Base-by-base conservation (phyloP, 2,113 vertebrate species). In the Pelobates fuscus region DNA sequence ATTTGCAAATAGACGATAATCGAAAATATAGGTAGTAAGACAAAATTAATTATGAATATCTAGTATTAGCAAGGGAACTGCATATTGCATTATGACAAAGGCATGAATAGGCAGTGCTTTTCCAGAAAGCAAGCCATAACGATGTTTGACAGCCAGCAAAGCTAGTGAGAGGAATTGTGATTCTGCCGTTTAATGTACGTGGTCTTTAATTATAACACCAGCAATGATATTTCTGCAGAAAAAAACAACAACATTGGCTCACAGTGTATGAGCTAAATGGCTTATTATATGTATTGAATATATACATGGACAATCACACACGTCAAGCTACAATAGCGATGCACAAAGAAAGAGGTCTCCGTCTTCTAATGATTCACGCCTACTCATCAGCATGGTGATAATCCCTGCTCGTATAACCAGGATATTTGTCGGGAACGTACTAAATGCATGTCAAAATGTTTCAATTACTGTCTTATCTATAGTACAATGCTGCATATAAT, bases 1-100 rank as follows among this genome's bases (percentile, higher is more conserved):
- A 71, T 37, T 25, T 10, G 21, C 49, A 55, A 63, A 11, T 73
- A 30, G 49, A 44, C 30, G n/a, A 65, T 57, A 24, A 43, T 18
- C 49, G 12, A 10, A 27, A 24, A 20, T 67, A 55, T 15, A 26
- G 5, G 20, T 7, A 17, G 44, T 4, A 49, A 14, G 44, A 3
- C 44, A 14, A 2, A 12, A 49, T 49, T 18, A 49, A 14, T 14
- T 15, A 49, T 1, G 17, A 49, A 49, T 49, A 49, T 18, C 44
- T 49, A 49, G 44, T 17, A 49, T 18, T 49, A 18, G 44, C 8
- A 10, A 37, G 32, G 44, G 44, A 49, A 11, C 15, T 49, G 32
- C 10, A 10, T 1, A 10, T 1, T 10, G 5, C 32, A 10, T 6
- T 37, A 10, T 37, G 10, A 37, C 32, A 37, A 37, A 37, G 15